Evolutionary conservation across 1,140 invertebrate species (phyloP), one percentile per base, ranked within the genome.

Genomic region (Oryctes rhinoceros): DNA sequence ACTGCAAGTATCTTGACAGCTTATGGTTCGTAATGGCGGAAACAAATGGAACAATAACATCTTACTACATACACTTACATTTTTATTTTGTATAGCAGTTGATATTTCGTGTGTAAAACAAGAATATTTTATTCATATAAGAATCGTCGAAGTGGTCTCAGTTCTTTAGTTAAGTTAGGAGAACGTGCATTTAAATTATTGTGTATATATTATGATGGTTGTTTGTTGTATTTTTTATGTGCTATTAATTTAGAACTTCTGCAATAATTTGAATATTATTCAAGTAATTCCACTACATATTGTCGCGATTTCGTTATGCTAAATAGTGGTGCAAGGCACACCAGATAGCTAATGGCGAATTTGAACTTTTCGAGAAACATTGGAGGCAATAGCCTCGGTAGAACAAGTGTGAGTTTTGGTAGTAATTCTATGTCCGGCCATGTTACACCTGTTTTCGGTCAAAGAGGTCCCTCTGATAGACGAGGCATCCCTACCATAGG

Each of bases 371-470:
- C 89, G 85, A 86, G 88, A 86, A 87, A 88, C 85, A 85, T 87
- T 84, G 88, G 88, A 85, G 89, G 88, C 87, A 87, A 89, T 85
- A 87, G 89, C 89, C 87, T 93, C 88, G 90, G 89, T 83, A 87
- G 91, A 85, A 88, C 91, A 86, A 90, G 90, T 88, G 90, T 92
- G 82, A 89, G 90, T 81, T 91, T 91, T 84, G 88, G 89, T 84
- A 89, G 87, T 86, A 91, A 88, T 86, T 90, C 90, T 80, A 86
- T 91, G 83, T 90, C 91, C 84, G 92, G 92, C 85, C 92, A 93
- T 93, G 92, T 93, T 87, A 93, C 92, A 81, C 93, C 93, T 81
- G 91, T 95, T 81, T 95, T 95, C 87, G 92, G 92, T 79, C 94
- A 94, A 87, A 91, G 94, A 86, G 90, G 92, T 84, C 94, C 95